Percentiles rank a stretch among this genome's conserved stretches.
Conservation (phyloP, 2,888 invertebrate genomes). For the Carpatolechia fugitivella region DNA sequence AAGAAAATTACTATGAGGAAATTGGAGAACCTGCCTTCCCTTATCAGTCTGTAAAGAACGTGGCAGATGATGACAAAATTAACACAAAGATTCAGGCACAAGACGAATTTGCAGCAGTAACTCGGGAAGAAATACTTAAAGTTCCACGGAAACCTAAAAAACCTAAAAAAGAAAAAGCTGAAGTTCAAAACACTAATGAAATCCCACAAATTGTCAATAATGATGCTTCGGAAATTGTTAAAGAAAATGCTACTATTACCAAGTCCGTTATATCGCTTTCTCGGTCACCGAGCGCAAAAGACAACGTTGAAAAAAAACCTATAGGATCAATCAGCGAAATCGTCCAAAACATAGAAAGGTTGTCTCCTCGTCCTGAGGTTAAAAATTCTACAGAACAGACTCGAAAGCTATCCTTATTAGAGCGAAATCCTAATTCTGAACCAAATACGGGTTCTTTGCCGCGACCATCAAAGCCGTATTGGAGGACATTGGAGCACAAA, state of each 20-base stretch:
- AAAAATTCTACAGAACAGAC: conserved; percentile 31
- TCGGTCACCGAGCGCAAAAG: conserved; percentile 61
- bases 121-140: conserved; percentile 62
- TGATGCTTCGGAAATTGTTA: conserved; percentile 24
- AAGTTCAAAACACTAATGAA: conserved; percentile 21
- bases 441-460: conserved; percentile 57
- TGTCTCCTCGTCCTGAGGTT: conserved; percentile 29
- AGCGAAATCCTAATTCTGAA: conserved; percentile 40
- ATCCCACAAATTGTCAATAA: not conserved
- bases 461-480: conserved; percentile 57
- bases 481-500: conserved; percentile 72
- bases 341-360: conserved; percentile 48
- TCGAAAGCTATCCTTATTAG: conserved; percentile 52
- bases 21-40: conserved; percentile 49
- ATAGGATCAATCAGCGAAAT: conserved; percentile 41
- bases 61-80: conserved; percentile 69
- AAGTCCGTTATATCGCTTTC: conserved; percentile 64
- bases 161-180: conserved; percentile 44
- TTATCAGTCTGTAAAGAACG: conserved; percentile 43
- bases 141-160: conserved; percentile 65
- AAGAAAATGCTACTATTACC: conserved; percentile 51
- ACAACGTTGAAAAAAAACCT: conserved; percentile 39
- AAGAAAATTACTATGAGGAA: conserved; percentile 70
- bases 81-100: conserved; percentile 37
- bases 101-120: conserved; percentile 49